These are phyloP conservation scores for Anthrax anthrax DNA, from an alignment of 2,888 invertebrate genomes.

Conservation along the genomic window DNA sequence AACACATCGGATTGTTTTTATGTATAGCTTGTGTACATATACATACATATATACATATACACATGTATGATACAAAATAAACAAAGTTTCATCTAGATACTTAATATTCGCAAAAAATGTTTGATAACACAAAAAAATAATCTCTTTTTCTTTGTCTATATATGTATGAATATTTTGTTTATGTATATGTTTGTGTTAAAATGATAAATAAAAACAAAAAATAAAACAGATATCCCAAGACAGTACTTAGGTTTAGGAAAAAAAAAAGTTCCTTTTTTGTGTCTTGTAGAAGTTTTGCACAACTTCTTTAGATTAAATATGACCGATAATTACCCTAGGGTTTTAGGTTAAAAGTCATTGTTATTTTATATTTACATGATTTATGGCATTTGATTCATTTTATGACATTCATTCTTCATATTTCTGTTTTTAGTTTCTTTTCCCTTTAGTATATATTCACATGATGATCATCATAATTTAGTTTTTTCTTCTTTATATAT, in stretches of 20 bases:
- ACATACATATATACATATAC: too few relatives aligned
- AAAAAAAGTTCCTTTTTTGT: too few relatives aligned
- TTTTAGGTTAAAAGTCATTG: slow-evolving; percentile 6
- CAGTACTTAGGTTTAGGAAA: slow-evolving; percentile 3
- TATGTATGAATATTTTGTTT: not conserved
- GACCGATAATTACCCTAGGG: slow-evolving; percentile 8
- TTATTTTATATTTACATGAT: slow-evolving; percentile 6
- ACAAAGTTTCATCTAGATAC: not conserved
- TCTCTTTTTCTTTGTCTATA: not conserved
- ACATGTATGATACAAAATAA: too few relatives aligned
- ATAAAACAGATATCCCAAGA: not conserved
- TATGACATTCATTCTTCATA: not conserved
- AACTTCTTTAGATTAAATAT: slow-evolving; percentile 7
- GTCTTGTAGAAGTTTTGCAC: slow-evolving; percentile 6
- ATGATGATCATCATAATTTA: too few relatives aligned
- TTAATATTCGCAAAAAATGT: not conserved
- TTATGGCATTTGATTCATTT: slow-evolving; percentile 1
- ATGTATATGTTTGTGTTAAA: not conserved
- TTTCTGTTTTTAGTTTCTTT: too few relatives aligned
- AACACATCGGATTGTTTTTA: too few relatives aligned
- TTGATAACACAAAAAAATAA: not conserved
- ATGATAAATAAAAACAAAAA: too few relatives aligned
- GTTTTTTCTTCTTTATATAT: too few relatives aligned
- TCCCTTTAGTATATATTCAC: too few relatives aligned
- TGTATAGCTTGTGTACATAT: too few relatives aligned